Evolutionary conservation across 2,113 vertebrate species (phyloP).

Genomic region (Lynx canadensis): DNA sequence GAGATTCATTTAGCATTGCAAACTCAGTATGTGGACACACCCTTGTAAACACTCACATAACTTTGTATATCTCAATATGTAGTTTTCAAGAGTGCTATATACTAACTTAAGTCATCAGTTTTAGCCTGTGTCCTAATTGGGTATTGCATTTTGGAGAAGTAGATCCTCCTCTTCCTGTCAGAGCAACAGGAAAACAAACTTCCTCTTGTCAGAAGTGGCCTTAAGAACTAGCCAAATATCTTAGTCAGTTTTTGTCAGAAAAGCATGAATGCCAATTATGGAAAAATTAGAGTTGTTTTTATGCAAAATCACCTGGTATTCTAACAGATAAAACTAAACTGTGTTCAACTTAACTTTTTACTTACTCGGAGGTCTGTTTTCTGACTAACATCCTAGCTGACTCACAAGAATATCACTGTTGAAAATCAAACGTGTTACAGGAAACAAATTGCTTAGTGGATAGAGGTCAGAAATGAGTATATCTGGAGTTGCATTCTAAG

Average conservation of each 20-base stretch:
- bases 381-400: background rate
- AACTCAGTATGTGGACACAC: background rate
- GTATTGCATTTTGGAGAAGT: background rate
- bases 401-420: background rate
- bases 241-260: conserved; percentile 40
- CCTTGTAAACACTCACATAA: background rate
- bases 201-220: conserved; percentile 66
- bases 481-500: background rate
- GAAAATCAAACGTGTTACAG: background rate
- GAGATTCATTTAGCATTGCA: background rate
- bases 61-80: background rate
- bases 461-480: background rate
- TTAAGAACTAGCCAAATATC: conserved; percentile 39
- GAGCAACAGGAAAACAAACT: conserved; percentile 76
- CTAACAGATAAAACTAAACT: background rate
- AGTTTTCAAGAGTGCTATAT: background rate
- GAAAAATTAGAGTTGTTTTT: conserved; percentile 50
- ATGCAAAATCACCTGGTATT: background rate
- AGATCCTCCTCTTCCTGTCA: conserved; percentile 67
- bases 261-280: conserved; percentile 55
- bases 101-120: background rate
- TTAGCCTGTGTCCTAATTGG: background rate
- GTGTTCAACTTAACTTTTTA: background rate
- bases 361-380: background rate
- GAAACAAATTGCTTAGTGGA: background rate